phyloP scores from a whole-genome alignment of 2,797 vertebrate genomes.

The Pogoniulus pusillus region DNA sequence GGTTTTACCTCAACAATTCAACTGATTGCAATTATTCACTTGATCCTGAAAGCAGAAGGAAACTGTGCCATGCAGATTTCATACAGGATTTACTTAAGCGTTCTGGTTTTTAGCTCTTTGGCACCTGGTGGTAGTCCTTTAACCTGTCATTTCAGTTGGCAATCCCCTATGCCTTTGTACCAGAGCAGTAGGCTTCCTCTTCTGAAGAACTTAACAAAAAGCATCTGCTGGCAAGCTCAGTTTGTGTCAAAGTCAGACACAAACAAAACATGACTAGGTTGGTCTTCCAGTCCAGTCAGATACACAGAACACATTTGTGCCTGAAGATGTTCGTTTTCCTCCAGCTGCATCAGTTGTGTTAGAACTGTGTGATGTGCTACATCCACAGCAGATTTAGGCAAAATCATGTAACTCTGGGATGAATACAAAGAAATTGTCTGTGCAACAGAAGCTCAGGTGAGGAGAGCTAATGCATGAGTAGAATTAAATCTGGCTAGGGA shows the following conservation, averaged over 20 bases:
- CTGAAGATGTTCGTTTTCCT: background rate
- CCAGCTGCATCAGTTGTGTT: fast-evolving
- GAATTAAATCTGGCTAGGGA: no score
- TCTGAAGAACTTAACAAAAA: background rate
- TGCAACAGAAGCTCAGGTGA: no score
- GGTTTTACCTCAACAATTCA: conserved; percentile 22
- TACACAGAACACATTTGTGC: background rate
- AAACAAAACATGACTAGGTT: background rate
- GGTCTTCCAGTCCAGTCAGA: background rate
- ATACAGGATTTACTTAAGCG: conserved; percentile 18
- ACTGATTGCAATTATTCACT: background rate
- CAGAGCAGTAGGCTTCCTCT: conserved; percentile 15
- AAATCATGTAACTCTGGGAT: background rate
- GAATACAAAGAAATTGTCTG: no score
- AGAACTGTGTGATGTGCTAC: background rate
- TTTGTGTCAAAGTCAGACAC: background rate
- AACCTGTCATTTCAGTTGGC: background rate
- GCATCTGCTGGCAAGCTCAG: background rate
- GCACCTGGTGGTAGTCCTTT: background rate
- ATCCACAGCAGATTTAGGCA: background rate
- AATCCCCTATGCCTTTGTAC: background rate
- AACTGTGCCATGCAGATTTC: conserved; percentile 1
- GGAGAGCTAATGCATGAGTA: no score
- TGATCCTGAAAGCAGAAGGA: conserved; percentile 21
- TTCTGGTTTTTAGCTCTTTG: background rate